Percentiles rank a stretch among this genome's conserved stretches.
Conservation (phyloP, 1,140 invertebrate genomes). For the Archegozetes longisetosus region DNA sequence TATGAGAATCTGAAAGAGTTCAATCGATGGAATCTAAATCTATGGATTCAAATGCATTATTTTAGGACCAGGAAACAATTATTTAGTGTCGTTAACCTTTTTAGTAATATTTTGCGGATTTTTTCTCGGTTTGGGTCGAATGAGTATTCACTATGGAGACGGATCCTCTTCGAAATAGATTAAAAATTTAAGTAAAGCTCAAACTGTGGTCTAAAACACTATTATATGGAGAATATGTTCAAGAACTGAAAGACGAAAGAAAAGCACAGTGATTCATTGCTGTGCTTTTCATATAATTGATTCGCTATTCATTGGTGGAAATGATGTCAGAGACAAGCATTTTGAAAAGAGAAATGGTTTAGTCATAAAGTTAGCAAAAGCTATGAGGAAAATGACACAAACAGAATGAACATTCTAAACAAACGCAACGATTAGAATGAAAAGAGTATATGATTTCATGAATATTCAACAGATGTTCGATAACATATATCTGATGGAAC, state of each 20-base stretch:
- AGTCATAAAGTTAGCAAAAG: constrained; percentile 38
- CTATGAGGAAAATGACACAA: constrained; percentile 43
- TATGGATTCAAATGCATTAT: constrained; percentile 55
- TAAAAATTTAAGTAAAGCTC: constrained; percentile 29
- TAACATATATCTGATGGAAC: constrained; percentile 28
- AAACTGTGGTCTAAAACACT: constrained; percentile 54
- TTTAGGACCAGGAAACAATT: constrained; percentile 35
- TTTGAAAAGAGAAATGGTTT: constrained; percentile 39
- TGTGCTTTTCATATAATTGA: constrained; percentile 71
- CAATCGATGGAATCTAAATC: no score
- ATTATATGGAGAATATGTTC: constrained; percentile 59
- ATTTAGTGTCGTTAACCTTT: constrained; percentile 22
- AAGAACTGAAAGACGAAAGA: constrained; percentile 48
- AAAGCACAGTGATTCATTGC: constrained; percentile 39
- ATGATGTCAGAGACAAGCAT: constrained; percentile 45
- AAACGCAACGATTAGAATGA: constrained; percentile 43
- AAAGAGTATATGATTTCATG: constrained; percentile 40
- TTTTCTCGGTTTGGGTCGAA: constrained; percentile 26
- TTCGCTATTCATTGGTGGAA: constrained; percentile 54
- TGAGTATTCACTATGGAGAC: constrained; percentile 12
- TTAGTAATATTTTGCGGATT: constrained; percentile 33
- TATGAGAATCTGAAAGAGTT: constrained; percentile 19
- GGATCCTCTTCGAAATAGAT: constrained; percentile 8
- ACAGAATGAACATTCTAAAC: no score
- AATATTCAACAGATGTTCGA: constrained; percentile 37